A percentile compares a stretch with the other conserved stretches of the same genome.
Evolutionary conservation across 2,888 invertebrate genomes (phyloP).

Genomic region (Alloplasta piceator): DNA sequence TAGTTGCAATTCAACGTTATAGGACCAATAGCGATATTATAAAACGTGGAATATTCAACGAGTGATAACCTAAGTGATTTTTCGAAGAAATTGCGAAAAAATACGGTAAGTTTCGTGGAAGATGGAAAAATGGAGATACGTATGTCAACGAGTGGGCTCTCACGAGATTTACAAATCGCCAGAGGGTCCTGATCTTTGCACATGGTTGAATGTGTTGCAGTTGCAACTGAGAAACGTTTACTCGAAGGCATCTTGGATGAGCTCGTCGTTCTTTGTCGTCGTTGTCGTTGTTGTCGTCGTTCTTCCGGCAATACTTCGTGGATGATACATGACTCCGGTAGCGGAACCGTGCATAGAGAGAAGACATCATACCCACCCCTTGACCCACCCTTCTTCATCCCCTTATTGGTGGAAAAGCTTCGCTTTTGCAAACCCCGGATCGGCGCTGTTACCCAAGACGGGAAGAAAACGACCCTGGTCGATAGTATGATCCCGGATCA

Average conservation of each 20-base stretch:
- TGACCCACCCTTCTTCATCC: constrained; percentile 43
- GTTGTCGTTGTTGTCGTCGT: constrained; percentile 44
- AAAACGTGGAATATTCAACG: too few species aligned
- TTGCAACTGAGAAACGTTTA: constrained; percentile 35
- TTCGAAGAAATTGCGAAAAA: too few species aligned
- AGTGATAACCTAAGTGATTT: too few species aligned
- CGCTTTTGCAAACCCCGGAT: constrained; percentile 21
- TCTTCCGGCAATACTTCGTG: constrained; percentile 57
- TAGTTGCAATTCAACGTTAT: too few species aligned
- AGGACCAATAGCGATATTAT: too few species aligned
- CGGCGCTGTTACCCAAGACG: constrained; percentile 20
- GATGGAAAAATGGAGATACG: neutral
- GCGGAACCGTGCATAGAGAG: constrained; percentile 22
- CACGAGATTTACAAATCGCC: constrained; percentile 63
- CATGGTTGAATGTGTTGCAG: constrained; percentile 11
- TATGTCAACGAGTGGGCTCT: constrained; percentile 49
- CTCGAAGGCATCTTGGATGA: constrained; percentile 48
- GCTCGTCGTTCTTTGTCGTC: constrained; percentile 41
- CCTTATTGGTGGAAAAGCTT: constrained; percentile 46
- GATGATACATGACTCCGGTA: constrained; percentile 58
- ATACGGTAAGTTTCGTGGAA: neutral
- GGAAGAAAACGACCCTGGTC: constrained; percentile 30
- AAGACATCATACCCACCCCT: neutral
- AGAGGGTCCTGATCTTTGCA: constrained; percentile 24
- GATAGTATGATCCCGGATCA: constrained; percentile 56